These are phyloP conservation scores for Setophaga kirtlandii DNA, from an alignment of 2,113 vertebrate genomes.

Conservation along the genomic window DNA sequence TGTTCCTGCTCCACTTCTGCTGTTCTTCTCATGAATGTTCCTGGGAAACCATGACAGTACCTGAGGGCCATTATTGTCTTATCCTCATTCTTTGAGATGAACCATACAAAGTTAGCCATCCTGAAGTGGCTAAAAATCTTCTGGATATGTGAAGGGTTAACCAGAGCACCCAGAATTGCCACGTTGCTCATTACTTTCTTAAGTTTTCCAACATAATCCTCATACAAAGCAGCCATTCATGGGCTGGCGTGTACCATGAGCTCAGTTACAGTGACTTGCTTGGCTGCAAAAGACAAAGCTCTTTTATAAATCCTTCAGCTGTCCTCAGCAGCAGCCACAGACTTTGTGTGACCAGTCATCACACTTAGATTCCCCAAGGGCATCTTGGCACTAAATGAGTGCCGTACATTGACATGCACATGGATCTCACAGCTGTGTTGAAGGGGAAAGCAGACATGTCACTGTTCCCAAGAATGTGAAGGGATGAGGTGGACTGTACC, in stretches of 20 bases:
- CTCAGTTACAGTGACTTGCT: not conserved
- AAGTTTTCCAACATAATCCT: not conserved
- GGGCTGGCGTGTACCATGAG: too few species aligned
- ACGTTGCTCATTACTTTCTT: not conserved
- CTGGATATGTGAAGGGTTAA: accelerated
- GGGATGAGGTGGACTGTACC: not conserved
- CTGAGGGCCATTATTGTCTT: not conserved
- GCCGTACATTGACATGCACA: accelerated
- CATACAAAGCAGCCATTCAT: not conserved
- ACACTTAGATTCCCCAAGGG: not conserved
- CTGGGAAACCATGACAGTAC: not conserved
- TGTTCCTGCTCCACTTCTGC: not conserved
- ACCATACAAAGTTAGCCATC: not conserved
- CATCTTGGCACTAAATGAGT: too few species aligned
- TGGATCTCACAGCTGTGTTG: not conserved
- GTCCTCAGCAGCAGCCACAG: not conserved
- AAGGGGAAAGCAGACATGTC: not conserved
- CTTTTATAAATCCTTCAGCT: not conserved
- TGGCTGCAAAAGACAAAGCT: accelerated
- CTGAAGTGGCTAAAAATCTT: not conserved
- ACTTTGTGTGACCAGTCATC: not conserved
- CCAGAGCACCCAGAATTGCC: not conserved
- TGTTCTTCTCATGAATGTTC: not conserved
- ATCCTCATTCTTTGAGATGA: not conserved
- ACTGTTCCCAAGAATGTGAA: not conserved